These are phyloP conservation scores for Tuberolachnus salignus DNA, from an alignment of 2,888 invertebrate genomes.

Conservation along the genomic window DNA sequence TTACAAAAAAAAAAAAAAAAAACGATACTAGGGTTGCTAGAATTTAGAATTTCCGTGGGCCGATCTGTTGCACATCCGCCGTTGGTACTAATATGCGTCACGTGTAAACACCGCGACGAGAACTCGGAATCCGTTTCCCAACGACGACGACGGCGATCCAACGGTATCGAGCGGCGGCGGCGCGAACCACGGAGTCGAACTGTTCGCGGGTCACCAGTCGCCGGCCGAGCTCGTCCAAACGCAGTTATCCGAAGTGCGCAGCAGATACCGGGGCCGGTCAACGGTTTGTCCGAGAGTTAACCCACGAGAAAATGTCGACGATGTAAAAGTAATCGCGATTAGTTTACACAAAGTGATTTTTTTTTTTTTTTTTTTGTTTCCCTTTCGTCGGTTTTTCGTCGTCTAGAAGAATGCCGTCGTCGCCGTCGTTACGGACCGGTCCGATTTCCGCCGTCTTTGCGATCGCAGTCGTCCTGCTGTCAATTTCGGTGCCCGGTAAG, in stretches of 20 bases:
- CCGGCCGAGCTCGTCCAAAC: conserved; percentile 3
- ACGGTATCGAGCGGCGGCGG: conserved; percentile 2
- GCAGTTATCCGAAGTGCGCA: too few species aligned
- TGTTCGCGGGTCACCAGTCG: background rate
- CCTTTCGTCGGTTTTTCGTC: too few species aligned
- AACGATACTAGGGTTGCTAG: too few species aligned
- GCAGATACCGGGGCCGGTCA: background rate
- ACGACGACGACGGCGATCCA: background rate
- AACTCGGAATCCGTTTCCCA: conserved; percentile 28
- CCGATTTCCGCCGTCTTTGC: background rate
- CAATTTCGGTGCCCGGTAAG: conserved; percentile 22
- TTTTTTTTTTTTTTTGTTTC: too few species aligned
- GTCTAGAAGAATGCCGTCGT: background rate
- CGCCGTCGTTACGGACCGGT: background rate
- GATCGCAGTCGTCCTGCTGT: background rate
- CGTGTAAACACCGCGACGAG: too few species aligned
- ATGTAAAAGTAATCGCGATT: too few species aligned
- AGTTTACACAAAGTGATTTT: too few species aligned
- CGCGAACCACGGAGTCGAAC: conserved; percentile 14
- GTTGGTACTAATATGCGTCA: too few species aligned
- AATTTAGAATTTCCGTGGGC: too few species aligned
- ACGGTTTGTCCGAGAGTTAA: background rate
- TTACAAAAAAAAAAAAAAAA: too few species aligned
- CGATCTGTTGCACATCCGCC: too few species aligned
- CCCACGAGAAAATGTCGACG: too few species aligned